These are phyloP conservation scores for Cremastinae sp. DNA, from an alignment of 2,888 invertebrate species.

Conservation along the genomic window DNA sequence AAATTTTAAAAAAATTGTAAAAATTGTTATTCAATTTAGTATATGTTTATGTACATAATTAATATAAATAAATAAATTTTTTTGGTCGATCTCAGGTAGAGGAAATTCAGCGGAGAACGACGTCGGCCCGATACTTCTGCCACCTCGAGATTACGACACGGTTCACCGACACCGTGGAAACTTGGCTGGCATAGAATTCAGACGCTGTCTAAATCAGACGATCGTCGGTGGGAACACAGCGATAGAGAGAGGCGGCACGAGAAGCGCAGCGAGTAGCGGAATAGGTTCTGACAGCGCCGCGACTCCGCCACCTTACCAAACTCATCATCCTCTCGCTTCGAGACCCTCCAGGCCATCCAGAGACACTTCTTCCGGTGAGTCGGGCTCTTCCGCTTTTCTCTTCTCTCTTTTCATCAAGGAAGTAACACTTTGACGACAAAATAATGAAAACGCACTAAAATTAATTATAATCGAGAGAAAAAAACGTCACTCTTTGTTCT, in stretches of 20 bases:
- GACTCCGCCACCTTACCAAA: conserved; percentile 83
- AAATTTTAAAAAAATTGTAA: too few relatives aligned
- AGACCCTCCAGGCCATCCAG: conserved; percentile 78
- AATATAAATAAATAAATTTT: too few relatives aligned
- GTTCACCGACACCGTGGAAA: conserved; percentile 90
- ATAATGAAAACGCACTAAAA: not conserved
- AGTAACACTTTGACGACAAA: too few relatives aligned
- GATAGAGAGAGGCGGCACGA: conserved; percentile 74
- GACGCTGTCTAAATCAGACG: conserved; percentile 87
- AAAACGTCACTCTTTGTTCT: not conserved
- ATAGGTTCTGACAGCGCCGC: conserved; percentile 95
- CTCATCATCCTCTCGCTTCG: conserved; percentile 74
- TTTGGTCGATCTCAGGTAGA: conserved; percentile 69
- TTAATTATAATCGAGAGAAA: not conserved
- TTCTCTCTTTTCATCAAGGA: too few relatives aligned
- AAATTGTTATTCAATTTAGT: too few relatives aligned
- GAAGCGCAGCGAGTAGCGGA: conserved; percentile 91
- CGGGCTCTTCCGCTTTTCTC: not conserved
- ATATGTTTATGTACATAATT: too few relatives aligned
- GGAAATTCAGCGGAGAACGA: conserved; percentile 77
- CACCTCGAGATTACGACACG: conserved; percentile 97
- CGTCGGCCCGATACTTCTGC: conserved; percentile 89
- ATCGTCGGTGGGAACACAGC: conserved; percentile 83
- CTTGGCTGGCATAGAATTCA: conserved; percentile 86
- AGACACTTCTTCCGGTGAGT: conserved; percentile 78